Evolutionary conservation across 2,113 vertebrate species (phyloP), one percentile per base, ranked within the genome.

Genomic region (Stigmatopora argus): DNA sequence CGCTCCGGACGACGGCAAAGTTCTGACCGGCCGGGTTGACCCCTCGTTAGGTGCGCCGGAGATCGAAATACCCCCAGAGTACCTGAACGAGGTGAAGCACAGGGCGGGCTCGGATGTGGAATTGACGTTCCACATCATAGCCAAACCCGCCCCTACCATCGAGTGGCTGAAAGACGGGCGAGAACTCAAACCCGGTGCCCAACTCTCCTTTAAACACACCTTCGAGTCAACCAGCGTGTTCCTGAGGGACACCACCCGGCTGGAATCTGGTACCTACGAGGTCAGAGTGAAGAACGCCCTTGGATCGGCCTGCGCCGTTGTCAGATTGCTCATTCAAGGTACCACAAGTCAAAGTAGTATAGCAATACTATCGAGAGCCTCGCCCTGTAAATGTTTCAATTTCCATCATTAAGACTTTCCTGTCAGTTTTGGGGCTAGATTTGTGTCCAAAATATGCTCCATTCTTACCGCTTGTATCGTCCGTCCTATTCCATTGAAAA

Each of bases 241-340:
- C 76, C 87, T 99, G 75, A 98, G 89, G 82, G 96, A 98, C 70
- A 93, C 94, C 59, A 93, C 83, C 70, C 92, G 95, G 74, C 84
- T 94, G 12, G 94, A 98, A 65, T 95, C 91, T 78, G 97, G 96
- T 85, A 90, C 73, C 58, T 99, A 98, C 76, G 96, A 98, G 82
- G 83, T 99, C 75, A 95, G 91, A 88, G 55, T 99, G 73, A 98
- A 97, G 85, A 99, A 99, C 79, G 94, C 96, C 58, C 90, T 99
- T 86, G 97, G 97, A 74, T 94, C 95, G 74, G 90, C 94, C 34
- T 93, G 89, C 68, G 94, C 90, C 65, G 85, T 90, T 17, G 78
- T 98, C 83, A 92, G 92, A 90, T 75, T 99, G 23, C 94, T 94
- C 74, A 94, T 99, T 76, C 95, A 95, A 88, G 97, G 97, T 99